Conservation (phyloP, 1,140 invertebrate species). For the Belonocnema kinseyi region DNA sequence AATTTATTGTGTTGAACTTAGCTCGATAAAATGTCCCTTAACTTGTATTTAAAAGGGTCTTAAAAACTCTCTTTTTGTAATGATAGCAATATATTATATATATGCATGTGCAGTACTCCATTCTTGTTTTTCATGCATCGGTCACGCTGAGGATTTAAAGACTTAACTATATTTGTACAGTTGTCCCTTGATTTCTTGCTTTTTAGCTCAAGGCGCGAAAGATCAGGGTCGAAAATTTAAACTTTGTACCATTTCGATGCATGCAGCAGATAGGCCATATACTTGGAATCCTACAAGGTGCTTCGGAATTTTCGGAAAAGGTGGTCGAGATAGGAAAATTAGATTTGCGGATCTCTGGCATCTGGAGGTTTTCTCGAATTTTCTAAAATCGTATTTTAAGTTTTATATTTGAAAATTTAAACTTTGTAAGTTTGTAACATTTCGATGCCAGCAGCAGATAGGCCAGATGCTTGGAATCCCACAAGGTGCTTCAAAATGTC, state of each 20-base stretch:
- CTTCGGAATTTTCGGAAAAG: no score
- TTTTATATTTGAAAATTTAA: background rate
- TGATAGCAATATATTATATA: background rate
- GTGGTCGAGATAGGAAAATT: no score
- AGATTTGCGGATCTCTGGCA: background rate
- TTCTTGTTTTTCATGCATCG: background rate
- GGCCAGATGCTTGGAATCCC: background rate
- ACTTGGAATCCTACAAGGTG: background rate
- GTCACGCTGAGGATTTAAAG: constrained; percentile 3
- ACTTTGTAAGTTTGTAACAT: background rate
- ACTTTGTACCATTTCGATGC: background rate
- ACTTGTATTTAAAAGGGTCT: background rate
- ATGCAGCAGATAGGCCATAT: background rate
- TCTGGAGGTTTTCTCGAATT: no score
- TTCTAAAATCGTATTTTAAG: no score
- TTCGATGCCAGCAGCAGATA: background rate
- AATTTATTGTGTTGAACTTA: background rate
- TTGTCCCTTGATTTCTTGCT: background rate
- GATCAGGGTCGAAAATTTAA: background rate
- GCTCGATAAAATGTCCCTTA: background rate
- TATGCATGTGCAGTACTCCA: background rate
- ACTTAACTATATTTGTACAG: constrained; percentile 13
- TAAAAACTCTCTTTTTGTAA: background rate
- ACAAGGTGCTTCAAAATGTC: no score
- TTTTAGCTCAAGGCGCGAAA: background rate